Conservation (phyloP, 2,113 vertebrate genomes). For the Salvelinus fontinalis region DNA sequence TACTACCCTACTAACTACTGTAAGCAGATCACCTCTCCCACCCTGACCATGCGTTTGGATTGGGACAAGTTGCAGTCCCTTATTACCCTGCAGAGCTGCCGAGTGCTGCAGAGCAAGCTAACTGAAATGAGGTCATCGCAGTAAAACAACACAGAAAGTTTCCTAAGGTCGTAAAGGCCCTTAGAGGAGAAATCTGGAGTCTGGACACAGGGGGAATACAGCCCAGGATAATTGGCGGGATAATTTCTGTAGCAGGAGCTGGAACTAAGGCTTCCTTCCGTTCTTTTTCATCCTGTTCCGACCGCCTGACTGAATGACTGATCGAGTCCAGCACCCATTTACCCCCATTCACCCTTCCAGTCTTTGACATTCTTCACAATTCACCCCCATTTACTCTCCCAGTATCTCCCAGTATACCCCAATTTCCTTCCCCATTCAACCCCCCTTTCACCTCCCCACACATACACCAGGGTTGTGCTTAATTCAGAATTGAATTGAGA, state of each 20-base stretch:
- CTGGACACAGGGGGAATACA: conserved; percentile 52
- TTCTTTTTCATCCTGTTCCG: neutral
- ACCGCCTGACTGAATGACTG: conserved; percentile 15
- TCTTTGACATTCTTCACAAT: neutral
- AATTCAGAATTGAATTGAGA: no score
- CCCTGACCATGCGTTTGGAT: conserved; percentile 50
- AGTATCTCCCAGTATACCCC: conserved; percentile 33
- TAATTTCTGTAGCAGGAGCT: conserved; percentile 67
- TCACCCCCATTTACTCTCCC: conserved; percentile 37
- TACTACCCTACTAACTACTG: conserved; percentile 34
- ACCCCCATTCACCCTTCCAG: conserved; percentile 35
- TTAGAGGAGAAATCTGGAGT: conserved; percentile 47
- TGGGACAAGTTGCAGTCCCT: conserved; percentile 50
- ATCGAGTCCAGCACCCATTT: neutral
- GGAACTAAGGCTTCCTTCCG: conserved; percentile 68
- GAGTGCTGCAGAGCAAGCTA: conserved; percentile 41
- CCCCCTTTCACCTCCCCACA: no score
- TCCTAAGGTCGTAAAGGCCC: conserved; percentile 65
- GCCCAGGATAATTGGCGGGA: conserved; percentile 65
- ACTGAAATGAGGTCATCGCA: conserved; percentile 63
- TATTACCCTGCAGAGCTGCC: conserved; percentile 44
- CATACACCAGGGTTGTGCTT: no score
- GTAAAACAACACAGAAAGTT: conserved; percentile 71
- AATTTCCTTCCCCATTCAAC: no score
- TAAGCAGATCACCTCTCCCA: conserved; percentile 31